Percentiles rank a stretch among this genome's conserved stretches.
These are phyloP conservation scores for Otus sunia DNA, from an alignment of 2,113 vertebrate species.

Conservation along the genomic window DNA sequence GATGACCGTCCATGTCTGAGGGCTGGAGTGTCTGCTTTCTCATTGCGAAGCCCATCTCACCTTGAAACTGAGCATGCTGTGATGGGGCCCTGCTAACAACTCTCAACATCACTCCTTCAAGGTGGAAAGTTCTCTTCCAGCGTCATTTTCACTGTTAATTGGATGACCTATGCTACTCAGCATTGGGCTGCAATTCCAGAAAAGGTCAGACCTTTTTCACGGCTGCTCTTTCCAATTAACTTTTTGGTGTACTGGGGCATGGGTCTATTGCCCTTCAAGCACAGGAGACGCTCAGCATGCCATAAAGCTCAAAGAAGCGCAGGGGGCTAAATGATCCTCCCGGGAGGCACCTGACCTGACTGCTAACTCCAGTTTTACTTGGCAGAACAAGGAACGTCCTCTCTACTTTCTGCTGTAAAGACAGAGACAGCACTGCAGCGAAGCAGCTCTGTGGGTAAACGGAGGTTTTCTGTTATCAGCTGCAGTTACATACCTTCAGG, in stretches of 20 bases:
- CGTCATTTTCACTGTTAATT: slow-evolving; percentile 1
- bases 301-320: neutral
- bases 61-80: rapidly evolving
- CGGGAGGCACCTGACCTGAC: slow-evolving; percentile 26
- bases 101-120: neutral
- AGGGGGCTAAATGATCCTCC: neutral
- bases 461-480: neutral
- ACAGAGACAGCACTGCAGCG: neutral
- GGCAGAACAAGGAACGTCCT: neutral
- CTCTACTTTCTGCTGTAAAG: neutral
- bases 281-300: neutral
- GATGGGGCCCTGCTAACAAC: rapidly evolving
- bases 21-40: neutral
- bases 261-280: slow-evolving; percentile 12
- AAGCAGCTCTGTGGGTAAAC: neutral
- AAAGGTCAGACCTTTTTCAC: slow-evolving; percentile 43
- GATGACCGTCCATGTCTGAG: rapidly evolving
- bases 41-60: rapidly evolving
- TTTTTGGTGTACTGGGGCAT: neutral
- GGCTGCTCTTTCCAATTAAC: slow-evolving; percentile 44
- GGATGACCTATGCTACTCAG: slow-evolving; percentile 24
- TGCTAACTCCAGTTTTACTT: neutral
- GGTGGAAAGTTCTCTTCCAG: neutral
- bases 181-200: neutral
- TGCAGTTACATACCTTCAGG: neutral